Conservation (phyloP, 2,113 vertebrate species). For the Barbus barbus region DNA sequence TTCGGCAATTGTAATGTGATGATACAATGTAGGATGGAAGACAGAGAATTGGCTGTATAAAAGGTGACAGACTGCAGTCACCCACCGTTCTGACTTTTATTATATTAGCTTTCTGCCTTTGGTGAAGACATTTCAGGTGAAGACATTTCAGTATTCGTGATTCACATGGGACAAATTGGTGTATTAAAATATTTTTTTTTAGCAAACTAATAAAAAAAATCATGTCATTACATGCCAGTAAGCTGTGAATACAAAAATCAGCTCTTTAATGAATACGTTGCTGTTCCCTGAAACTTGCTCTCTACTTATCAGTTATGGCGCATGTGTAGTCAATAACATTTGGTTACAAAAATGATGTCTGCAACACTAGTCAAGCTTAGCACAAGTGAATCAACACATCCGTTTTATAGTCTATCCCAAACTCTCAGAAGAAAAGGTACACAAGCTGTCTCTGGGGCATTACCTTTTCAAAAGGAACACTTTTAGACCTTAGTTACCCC, state of each 20-base stretch:
- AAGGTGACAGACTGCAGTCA: conserved; percentile 30
- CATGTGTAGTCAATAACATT: neutral
- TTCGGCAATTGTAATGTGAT: conserved; percentile 54
- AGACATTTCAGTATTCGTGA: neutral
- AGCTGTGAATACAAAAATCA: neutral
- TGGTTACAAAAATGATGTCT: neutral
- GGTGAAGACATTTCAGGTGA: neutral
- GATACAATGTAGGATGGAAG: conserved; percentile 28
- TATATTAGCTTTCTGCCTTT: neutral
- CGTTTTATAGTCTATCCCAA: neutral
- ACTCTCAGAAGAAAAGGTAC: no score
- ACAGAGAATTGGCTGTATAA: conserved; percentile 30
- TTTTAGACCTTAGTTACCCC: no score
- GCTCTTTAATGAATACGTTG: no score
- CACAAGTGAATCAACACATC: neutral
- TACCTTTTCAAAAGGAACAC: no score
- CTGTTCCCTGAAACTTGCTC: no score
- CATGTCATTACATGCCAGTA: neutral
- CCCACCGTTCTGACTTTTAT: conserved; percentile 11
- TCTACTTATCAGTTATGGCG: no score
- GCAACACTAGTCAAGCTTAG: neutral
- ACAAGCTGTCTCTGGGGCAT: no score
- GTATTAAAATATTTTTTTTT: neutral
- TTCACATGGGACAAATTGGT: neutral
- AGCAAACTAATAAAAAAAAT: neutral